A percentile compares a stretch with the other conserved stretches of the same genome.
phyloP scores from a whole-genome alignment of 2,113 vertebrate species.

The Oenanthe melanoleuca region DNA sequence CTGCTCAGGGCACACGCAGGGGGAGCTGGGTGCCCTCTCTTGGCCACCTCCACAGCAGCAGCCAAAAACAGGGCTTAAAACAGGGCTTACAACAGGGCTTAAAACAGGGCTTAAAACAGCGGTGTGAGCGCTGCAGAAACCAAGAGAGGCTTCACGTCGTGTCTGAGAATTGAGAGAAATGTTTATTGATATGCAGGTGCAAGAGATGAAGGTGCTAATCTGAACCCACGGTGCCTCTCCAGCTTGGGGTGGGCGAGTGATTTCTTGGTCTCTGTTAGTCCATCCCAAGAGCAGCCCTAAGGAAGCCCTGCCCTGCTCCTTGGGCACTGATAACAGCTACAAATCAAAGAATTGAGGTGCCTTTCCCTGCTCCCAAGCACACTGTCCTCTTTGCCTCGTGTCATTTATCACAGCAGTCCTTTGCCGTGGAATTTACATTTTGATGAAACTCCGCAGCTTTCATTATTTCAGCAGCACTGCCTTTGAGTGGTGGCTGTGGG shows the following conservation, averaged over 20 bases:
- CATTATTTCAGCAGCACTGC: background rate
- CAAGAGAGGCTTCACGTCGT: background rate
- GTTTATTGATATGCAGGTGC: background rate
- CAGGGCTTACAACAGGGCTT: too few species aligned
- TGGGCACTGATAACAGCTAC: background rate
- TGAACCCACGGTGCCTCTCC: background rate
- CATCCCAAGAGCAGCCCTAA: background rate
- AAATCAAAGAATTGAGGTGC: background rate
- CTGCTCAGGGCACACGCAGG: too few species aligned
- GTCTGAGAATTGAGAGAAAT: background rate
- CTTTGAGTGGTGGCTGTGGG: background rate
- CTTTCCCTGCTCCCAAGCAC: background rate
- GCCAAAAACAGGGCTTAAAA: fast-evolving
- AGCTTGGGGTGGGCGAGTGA: background rate
- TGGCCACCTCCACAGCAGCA: background rate
- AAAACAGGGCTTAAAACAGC: fast-evolving
- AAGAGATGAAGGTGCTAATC: background rate
- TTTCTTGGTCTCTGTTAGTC: background rate
- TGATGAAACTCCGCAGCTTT: background rate
- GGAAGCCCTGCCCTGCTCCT: background rate
- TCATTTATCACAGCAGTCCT: background rate
- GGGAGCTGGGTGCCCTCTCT: constrained; percentile 34
- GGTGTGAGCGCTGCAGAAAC: background rate
- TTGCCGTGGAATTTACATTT: background rate
- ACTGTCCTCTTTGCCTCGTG: background rate